Conservation (phyloP, 2,113 vertebrate genomes). For the Athene cunicularia region DNA sequence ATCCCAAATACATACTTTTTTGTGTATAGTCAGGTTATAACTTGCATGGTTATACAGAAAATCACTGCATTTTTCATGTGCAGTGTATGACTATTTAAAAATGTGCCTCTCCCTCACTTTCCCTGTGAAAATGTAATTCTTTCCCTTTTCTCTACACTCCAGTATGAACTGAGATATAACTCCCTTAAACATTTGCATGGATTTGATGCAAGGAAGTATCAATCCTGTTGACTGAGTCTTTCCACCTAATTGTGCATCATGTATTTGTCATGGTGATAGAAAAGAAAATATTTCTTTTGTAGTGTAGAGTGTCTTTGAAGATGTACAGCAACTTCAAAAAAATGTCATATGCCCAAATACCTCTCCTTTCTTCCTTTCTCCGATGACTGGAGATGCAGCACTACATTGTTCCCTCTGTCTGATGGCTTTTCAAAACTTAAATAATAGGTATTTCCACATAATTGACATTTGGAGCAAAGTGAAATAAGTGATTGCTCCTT, state of each 20-base stretch:
- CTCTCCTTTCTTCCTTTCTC: not conserved
- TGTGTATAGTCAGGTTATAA: not conserved
- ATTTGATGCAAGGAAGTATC: not conserved
- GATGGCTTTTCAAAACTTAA: constrained; percentile 14
- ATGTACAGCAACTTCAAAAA: constrained; percentile 6
- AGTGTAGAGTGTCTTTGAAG: not conserved
- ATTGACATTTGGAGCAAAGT: not conserved
- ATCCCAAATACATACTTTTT: not conserved
- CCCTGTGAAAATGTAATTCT: not conserved
- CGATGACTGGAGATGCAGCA: not conserved
- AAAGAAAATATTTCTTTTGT: not conserved
- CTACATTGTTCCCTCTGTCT: not conserved
- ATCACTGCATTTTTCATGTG: not conserved
- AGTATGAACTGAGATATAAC: not conserved
- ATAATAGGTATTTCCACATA: not conserved
- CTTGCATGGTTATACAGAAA: not conserved
- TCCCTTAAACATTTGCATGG: not conserved
- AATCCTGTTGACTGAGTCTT: not conserved
- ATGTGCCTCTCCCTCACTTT: not conserved
- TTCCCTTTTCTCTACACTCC: not conserved
- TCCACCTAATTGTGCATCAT: not conserved
- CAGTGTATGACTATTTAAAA: not conserved
- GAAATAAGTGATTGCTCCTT: not conserved
- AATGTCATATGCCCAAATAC: not conserved
- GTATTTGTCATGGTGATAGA: not conserved